Evolutionary conservation across 30 jellyfish, hydroid and myxozoan genomes (phyloP).

Genomic region (Hydractinia symbiolongicarpus): DNA sequence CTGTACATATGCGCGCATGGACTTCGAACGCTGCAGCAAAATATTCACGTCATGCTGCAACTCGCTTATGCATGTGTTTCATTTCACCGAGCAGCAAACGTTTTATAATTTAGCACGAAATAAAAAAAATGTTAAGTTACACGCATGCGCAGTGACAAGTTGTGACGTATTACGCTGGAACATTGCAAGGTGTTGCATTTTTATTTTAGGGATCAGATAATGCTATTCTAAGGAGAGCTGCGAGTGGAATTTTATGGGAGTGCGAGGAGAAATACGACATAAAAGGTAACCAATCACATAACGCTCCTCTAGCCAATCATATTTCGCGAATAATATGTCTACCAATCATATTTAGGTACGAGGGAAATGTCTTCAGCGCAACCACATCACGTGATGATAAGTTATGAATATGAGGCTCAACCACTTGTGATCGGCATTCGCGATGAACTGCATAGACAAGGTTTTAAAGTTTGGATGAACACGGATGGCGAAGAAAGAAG

Average conservation of each 20-base stretch:
- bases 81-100: too few species aligned
- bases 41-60: too few species aligned
- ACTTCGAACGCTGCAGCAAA: too few species aligned
- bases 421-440: constrained; percentile 27
- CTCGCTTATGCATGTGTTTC: too few species aligned
- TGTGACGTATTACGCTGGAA: too few species aligned
- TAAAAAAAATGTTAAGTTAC: too few species aligned
- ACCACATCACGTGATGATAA: constrained; percentile 23
- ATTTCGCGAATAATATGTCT: not conserved
- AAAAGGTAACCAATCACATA: constrained; percentile 21
- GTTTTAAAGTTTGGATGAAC: constrained; percentile 38
- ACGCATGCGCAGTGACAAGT: too few species aligned
- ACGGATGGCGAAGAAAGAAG: constrained; percentile 25
- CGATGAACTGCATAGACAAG: constrained; percentile 32
- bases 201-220: constrained; percentile 44
- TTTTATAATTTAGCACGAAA: too few species aligned
- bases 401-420: constrained; percentile 33
- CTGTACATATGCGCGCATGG: too few species aligned
- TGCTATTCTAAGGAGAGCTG: constrained; percentile 27
- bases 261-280: constrained; percentile 63
- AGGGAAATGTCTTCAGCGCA: constrained; percentile 1
- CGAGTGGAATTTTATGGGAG: constrained; percentile 66
- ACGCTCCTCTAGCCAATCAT: not conserved
- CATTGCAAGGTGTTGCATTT: not conserved
- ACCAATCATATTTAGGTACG: constrained; percentile 9